Evolutionary conservation across 1,140 invertebrate species (phyloP), one percentile per base, ranked within the genome.

Genomic region (Cotesia chilonis): DNA sequence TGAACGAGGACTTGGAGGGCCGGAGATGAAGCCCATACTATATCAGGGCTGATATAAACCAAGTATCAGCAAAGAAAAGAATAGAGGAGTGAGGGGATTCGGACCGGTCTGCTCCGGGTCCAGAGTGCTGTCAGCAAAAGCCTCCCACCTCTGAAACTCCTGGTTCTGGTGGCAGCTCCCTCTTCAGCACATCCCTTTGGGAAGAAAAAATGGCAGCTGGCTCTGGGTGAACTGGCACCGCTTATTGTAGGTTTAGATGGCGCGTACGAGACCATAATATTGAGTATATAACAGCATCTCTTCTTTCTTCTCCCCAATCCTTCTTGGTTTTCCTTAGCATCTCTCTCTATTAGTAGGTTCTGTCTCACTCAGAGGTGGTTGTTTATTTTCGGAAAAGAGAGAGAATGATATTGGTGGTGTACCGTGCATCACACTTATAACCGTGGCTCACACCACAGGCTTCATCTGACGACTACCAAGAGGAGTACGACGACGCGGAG

Each of bases 201-300:
- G 71, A 81, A 78, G 81, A 84, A 84, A 84, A 84, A 84, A 84
- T 84, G 82, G 83, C 83, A 84, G 82, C 83, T 84, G 81, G 75
- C 20, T 28, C 28, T 28, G 28, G 28, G 28, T 28, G 28, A 28
- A 28, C 28, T 10, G 41, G 41, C 10, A 6, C 10, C 14, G 55
- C 51, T 12, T 12, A 28, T 28, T 28, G 28, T 28, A 70, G 52
- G 51, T 68, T 41, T 80, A 78, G 76, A 82, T 82, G 80, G 76
- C 78, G 80, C 77, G 79, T 80, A 83, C 80, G 79, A 78, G 75
- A 78, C 80, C 74, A 74, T 82, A 81, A 82, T 82, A 81, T 73
- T 63, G 59, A 64, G 41, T 60, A 68, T 28, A 9, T 6, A 14
- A 35, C 63, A 4, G 60, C 54, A 12, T 7, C 12, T 9, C 55